Conservation (phyloP, 1,140 invertebrate species). For the Drosophila fuyamai region DNA sequence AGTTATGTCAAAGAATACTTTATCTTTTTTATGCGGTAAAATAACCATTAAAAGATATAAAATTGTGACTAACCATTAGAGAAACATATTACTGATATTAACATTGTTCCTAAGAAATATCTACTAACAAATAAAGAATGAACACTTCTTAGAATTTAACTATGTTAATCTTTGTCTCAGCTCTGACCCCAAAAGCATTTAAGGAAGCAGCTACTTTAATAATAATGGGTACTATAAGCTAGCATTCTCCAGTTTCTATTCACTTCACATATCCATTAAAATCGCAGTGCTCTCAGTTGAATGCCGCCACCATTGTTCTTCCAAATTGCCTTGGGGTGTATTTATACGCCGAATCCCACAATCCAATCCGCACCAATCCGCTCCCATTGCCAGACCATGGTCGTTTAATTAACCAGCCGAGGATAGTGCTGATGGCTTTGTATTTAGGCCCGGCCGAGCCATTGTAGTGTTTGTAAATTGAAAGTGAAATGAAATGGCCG, state of each 20-base stretch:
- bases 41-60: no score
- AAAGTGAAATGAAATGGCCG: slow-evolving; percentile 65
- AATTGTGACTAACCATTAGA: no score
- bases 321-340: slow-evolving; percentile 28
- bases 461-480: slow-evolving; percentile 54
- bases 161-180: neutral
- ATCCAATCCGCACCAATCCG: slow-evolving; percentile 4
- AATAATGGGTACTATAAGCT: neutral
- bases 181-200: slow-evolving; percentile 1
- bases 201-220: neutral
- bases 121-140: neutral
- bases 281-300: slow-evolving; percentile 16
- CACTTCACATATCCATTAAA: slow-evolving; percentile 31
- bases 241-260: neutral
- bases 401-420: slow-evolving; percentile 60
- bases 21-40: no score
- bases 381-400: slow-evolving; percentile 43
- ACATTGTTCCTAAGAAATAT: no score
- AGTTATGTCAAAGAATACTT: no score
- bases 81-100: no score
- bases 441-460: slow-evolving; percentile 39
- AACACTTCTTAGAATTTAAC: neutral
- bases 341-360: slow-evolving; percentile 14
- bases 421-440: slow-evolving; percentile 35
- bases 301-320: slow-evolving; percentile 25